Evolutionary conservation across 2,888 invertebrate genomes (phyloP), one percentile per base, ranked within the genome.

Genomic region (Chrysolina haemoptera): DNA sequence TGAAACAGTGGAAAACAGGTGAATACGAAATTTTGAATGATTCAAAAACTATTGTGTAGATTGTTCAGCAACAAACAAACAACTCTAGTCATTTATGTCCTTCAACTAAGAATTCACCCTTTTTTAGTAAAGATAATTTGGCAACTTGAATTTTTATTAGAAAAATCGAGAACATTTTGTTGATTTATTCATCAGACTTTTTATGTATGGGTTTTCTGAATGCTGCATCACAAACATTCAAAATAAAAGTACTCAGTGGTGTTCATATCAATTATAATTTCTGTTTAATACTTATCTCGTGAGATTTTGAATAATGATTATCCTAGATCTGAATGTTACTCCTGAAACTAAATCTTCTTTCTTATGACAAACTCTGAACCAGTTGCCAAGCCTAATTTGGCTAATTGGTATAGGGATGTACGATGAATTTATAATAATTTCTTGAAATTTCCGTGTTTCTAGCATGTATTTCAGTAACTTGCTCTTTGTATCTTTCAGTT

Each of bases 401-500:
- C 1, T 43, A 43, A 43, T 43, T 27, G 27, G 27, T 27, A 27
- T 27, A 27, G 5, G 27, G 27, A 27, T 1, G 27, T 5, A n/a
- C n/a, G n/a, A n/a, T n/a, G 16, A 16, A 3, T 16, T 41, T 12
- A 6, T 12, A 16, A 9, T 66, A 27, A 22, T 43, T 10, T 35
- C 9, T 27, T 22, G 10, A 20, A 46, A 65, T 50, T 66, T 63
- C n/a, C 4, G 1, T 27, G 22, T 62, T 65, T 65, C 8, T 16
- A 40, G 67, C 50, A 53, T 67, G 67, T 35, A 67, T 67, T 67
- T 18, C 40, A 53, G 53, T 67, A 67, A 53, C 53, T 16, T 66
- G 16, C 10, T 14, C 43, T 18, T 43, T 35, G 10, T 40, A 50
- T 35, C 12, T 67, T 67, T 67, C 18, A 67, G 67, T 72, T 72